phyloP scores from a whole-genome alignment of 2,797 vertebrate species.

The Gallinago stenura region DNA sequence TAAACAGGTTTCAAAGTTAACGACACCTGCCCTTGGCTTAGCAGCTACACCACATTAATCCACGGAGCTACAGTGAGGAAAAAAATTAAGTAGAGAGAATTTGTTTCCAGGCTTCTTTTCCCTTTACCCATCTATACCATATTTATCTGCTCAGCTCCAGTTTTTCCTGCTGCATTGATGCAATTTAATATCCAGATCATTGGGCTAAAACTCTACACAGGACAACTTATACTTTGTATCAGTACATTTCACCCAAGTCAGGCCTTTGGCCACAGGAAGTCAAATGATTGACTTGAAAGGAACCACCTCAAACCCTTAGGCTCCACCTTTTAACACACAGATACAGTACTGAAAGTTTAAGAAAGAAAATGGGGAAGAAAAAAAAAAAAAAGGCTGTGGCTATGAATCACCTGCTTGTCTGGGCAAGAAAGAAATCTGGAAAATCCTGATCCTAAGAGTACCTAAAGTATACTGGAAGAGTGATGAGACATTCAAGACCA shows the following conservation, averaged over 20 bases:
- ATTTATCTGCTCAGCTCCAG: neutral
- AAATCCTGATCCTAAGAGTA: neutral
- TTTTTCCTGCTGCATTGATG: neutral
- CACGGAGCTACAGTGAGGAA: neutral
- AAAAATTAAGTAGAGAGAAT: neutral
- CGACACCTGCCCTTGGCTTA: neutral
- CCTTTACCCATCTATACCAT: neutral
- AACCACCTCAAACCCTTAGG: neutral
- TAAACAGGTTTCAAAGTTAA: slow-evolving; percentile 29
- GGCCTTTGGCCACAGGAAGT: neutral
- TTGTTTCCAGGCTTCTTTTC: neutral
- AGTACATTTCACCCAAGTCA: neutral
- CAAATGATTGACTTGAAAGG: neutral
- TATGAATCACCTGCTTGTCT: neutral
- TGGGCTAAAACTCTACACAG: accelerated
- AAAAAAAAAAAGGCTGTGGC: neutral
- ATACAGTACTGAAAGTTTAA: neutral
- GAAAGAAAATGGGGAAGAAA: neutral
- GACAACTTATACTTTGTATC: neutral
- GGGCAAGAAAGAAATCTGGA: slow-evolving; percentile 1
- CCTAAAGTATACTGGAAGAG: neutral
- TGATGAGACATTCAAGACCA: neutral
- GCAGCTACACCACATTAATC: neutral
- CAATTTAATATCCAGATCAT: neutral
- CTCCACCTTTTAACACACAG: neutral